phyloP scores from a whole-genome alignment of 2,797 vertebrate species.

The Hippoglossus hippoglossus region DNA sequence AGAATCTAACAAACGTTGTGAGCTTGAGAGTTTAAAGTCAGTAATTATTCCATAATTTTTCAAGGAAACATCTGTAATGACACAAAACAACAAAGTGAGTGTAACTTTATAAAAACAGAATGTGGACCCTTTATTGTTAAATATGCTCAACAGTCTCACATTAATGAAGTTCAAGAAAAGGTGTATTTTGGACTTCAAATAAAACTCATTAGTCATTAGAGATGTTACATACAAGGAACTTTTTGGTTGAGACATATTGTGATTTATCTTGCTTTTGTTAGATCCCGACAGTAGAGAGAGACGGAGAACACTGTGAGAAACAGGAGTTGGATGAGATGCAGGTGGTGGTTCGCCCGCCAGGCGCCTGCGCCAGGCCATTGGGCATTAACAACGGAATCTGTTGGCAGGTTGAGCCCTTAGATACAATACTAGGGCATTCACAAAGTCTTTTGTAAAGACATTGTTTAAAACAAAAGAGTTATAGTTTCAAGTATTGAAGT shows the following conservation, averaged over 20 bases:
- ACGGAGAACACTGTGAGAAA: no score
- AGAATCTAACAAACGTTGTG: conserved; percentile 14
- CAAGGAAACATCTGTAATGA: conserved; percentile 28
- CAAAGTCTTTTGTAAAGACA: not conserved
- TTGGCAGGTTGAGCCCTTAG: conserved; percentile 24
- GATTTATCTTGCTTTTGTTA: not conserved
- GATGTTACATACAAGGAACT: not conserved
- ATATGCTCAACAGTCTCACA: conserved; percentile 4
- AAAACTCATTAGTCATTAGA: conserved; percentile 7
- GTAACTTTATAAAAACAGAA: not conserved
- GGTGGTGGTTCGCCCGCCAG: no score
- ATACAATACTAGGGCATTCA: conserved; percentile 21
- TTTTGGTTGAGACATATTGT: not conserved
- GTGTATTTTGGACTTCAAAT: not conserved
- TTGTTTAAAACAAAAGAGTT: no score
- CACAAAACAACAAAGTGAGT: conserved; percentile 1
- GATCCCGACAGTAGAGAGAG: no score
- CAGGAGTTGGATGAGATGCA: no score
- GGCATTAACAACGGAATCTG: conserved; percentile 27
- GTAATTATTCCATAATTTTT: conserved; percentile 26
- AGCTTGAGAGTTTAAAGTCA: conserved; percentile 23
- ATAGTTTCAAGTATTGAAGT: no score
- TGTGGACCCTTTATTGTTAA: conserved; percentile 16
- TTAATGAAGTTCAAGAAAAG: not conserved
- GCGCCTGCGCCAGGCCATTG: not conserved